These are phyloP conservation scores for Odontocolon sp. DNA, from an alignment of 2,888 invertebrate genomes.

Conservation along the genomic window DNA sequence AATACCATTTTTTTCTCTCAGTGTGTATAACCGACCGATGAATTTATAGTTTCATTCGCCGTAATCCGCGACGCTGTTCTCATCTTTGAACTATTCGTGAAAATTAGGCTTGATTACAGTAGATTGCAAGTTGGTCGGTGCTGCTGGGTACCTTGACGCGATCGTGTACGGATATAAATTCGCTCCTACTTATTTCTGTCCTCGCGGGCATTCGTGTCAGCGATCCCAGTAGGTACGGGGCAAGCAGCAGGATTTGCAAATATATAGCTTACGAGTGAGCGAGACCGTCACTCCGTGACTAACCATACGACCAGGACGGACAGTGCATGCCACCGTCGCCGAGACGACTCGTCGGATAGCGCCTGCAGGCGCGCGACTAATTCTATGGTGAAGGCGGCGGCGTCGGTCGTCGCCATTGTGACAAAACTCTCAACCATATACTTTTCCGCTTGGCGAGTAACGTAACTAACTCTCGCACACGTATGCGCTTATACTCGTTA, in stretches of 20 bases:
- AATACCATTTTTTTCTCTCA: too few relatives aligned
- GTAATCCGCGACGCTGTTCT: too few relatives aligned
- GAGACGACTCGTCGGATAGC: slow-evolving; percentile 43
- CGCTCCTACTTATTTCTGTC: slow-evolving; percentile 43
- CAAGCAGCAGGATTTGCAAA: slow-evolving; percentile 17
- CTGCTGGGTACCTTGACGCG: too few relatives aligned
- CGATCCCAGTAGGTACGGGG: slow-evolving; percentile 9
- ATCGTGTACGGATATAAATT: slow-evolving; percentile 45
- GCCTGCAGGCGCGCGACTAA: slow-evolving; percentile 58
- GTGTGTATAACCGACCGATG: too few relatives aligned
- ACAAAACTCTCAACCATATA: slow-evolving; percentile 55
- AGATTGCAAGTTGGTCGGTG: too few relatives aligned
- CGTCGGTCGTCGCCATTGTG: slow-evolving; percentile 60
- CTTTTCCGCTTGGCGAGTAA: slow-evolving; percentile 58
- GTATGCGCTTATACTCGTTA: slow-evolving; percentile 64
- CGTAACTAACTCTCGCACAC: slow-evolving; percentile 23
- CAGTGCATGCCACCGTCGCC: slow-evolving; percentile 39
- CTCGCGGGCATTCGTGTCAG: slow-evolving; percentile 47
- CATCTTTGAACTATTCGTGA: too few relatives aligned
- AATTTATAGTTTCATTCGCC: too few relatives aligned
- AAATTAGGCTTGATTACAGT: too few relatives aligned
- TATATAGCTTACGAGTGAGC: slow-evolving; percentile 38
- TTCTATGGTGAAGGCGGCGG: slow-evolving; percentile 45
- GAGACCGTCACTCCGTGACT: slow-evolving; percentile 69
- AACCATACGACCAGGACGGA: slow-evolving; percentile 61